phyloP scores from a whole-genome alignment of 2,797 vertebrate genomes.

The Spea hammondii region DNA sequence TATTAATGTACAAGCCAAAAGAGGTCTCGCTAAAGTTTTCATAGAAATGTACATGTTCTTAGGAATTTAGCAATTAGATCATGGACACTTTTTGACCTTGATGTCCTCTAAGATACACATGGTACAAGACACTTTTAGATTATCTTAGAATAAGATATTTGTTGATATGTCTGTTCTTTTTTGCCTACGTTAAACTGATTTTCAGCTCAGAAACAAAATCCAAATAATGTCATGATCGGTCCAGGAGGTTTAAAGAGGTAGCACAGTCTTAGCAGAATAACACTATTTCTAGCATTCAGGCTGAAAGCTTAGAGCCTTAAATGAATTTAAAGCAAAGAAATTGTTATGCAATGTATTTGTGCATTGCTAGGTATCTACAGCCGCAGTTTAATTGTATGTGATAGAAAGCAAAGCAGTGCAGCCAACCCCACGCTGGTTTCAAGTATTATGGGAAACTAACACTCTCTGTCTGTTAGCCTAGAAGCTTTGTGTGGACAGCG shows the following conservation, averaged over 20 bases:
- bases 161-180: background rate
- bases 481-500: slow-evolving; percentile 41
- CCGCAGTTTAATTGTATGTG: slow-evolving; percentile 23
- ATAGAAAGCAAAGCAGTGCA: slow-evolving; percentile 32
- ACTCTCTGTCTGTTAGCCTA: slow-evolving; percentile 25
- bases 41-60: background rate
- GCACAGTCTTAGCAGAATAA: slow-evolving; percentile 15
- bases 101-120: background rate
- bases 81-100: background rate
- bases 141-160: background rate
- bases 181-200: slow-evolving; percentile 1
- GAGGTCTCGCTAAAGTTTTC: background rate
- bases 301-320: slow-evolving; percentile 20
- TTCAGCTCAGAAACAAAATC: background rate
- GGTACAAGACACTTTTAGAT: background rate
- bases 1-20: too few relatives aligned
- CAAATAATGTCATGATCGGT: slow-evolving; percentile 10
- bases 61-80: too few relatives aligned
- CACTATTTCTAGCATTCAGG: slow-evolving; percentile 25
- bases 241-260: slow-evolving; percentile 15
- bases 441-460: slow-evolving; percentile 37
- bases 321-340: slow-evolving; percentile 34
- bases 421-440: slow-evolving; percentile 27
- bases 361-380: slow-evolving; percentile 13
- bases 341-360: slow-evolving; percentile 20